Evolutionary conservation across 2,888 invertebrate species (phyloP), one percentile per base, ranked within the genome.

Genomic region (Caenorhabditis sp.): DNA sequence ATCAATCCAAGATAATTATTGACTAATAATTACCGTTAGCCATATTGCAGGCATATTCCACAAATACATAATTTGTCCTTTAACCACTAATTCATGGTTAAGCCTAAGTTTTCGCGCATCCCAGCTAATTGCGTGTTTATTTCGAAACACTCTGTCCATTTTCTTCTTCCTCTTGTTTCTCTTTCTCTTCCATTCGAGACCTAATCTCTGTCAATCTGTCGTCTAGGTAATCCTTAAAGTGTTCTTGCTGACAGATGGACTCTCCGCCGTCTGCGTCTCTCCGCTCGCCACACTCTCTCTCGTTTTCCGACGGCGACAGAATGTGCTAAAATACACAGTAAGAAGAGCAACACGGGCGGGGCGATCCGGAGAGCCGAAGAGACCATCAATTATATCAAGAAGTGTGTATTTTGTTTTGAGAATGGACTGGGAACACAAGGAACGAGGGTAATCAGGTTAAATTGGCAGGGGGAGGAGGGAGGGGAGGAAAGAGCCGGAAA

Each of bases 211-310:
- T 35, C 70, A 70, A 70, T 70, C 70, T 70, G 70, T 70, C 70
- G 51, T 13, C 35, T 15, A 53, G 71, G 71, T 71, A 71, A 71
- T 71, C 71, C 71, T 50, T 71, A 71, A 71, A 71, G 71, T 71
- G 71, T 64, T 61, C 53, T 8, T 26, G 32, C 24, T 35, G n/a
- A 70, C 70, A 70, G 70, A 70, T 70, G 70, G 70, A 70, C 47
- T 35, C 20, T 32, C 9, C 26, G n/a, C 13, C 11, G 18, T 64
- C 70, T 60, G 60, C 40, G 70, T 60, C 60, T 70, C 60, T 58
- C 15, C n/a, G 4, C 9, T 60, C 24, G 15, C 4, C 4, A 13
- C 22, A 35, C 26, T 50, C 37, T 70, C 37, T 61, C 51, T 50
- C 5, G 32, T 32, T 9, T 32, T 9, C 24, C 2, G n/a, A 13